Evolutionary conservation across 2,888 invertebrate genomes (phyloP).

Genomic region (Drosophila falleni): DNA sequence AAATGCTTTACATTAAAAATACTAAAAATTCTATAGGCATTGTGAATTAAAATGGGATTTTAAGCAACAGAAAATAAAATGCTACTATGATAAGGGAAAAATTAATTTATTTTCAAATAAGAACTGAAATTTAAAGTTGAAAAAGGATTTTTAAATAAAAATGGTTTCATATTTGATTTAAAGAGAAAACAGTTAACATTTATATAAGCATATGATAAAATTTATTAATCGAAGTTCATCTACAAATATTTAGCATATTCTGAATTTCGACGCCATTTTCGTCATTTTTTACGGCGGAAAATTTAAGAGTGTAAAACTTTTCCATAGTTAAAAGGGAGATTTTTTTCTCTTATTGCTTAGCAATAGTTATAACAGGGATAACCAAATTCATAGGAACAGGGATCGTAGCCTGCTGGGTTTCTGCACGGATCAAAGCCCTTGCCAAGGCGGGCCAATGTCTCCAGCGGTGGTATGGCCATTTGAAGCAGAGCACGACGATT

Average conservation of each 20-base stretch:
- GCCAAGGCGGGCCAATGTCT: conserved; percentile 57
- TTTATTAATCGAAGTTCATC: conserved; percentile 3
- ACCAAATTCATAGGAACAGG: neutral
- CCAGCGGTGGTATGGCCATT: conserved; percentile 54
- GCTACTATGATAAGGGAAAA: conserved; percentile 10
- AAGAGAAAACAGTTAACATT: neutral
- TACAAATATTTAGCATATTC: conserved; percentile 10
- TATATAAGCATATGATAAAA: conserved; percentile 9
- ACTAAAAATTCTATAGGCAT: neutral
- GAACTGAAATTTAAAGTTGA: too few relatives aligned
- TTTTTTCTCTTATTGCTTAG: neutral
- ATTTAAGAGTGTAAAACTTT: neutral
- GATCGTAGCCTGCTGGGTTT: neutral
- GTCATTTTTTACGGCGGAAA: neutral
- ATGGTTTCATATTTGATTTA: neutral
- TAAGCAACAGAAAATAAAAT: conserved; percentile 5
- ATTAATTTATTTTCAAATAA: neutral
- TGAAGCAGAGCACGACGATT: conserved; percentile 41
- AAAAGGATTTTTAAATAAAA: neutral
- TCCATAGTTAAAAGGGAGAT: neutral
- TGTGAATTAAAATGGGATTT: neutral
- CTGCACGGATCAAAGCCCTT: conserved; percentile 50
- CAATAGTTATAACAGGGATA: conserved; percentile 21
- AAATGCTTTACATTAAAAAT: conserved; percentile 5
- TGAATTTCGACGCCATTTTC: neutral